Evolutionary conservation across 2,113 vertebrate species (phyloP), one percentile per base, ranked within the genome.

Genomic region (Lasiurus cinereus): DNA sequence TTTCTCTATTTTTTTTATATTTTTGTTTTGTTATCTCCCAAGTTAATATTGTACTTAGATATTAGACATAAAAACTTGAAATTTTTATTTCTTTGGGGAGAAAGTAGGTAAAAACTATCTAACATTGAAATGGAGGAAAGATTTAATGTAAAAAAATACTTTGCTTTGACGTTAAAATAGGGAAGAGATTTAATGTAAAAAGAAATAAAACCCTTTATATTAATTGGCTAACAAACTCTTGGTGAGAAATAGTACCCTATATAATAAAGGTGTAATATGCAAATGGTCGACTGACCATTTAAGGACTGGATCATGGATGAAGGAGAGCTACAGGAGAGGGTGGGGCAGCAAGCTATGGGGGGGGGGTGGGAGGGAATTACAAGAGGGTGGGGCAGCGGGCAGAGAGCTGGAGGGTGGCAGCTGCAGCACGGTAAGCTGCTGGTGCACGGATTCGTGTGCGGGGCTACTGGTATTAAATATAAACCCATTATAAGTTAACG

Each of bases 1-100:
- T 80, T 90, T 76, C 54, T 79, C 74, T 18, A 3, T 95, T 96
- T 96, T 98, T 92, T 90, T 95, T 96, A 94, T 74, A 86, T 95
- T 77, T 82, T 72, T 96, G 33, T 69, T 24, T 91, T 10, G 85
- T 79, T 95, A 43, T 93, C 84, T 88, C 43, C 24, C 76, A 33
- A 91, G 22, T 96, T 94, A 62, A 85, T 97, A 46, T 67, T 97
- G 59, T 90, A 52, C n/a, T 92, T 92, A 74, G 24, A 50, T 88
- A 88, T 90, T 93, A 82, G 21, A 62, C 83, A 90, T 88, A 13
- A 93, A 74, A 48, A 86, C 48, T 90, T 77, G 46, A 95, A 86
- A 95, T 16, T 70, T 87, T 78, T 79, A 29, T 84, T 92, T 94
- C 50, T 96, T 95, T 76, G 22, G 87, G 19, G 15, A 33, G 10